Evolutionary conservation across 2,888 invertebrate genomes (phyloP).

Genomic region (Listrodromus nycthemerus): DNA sequence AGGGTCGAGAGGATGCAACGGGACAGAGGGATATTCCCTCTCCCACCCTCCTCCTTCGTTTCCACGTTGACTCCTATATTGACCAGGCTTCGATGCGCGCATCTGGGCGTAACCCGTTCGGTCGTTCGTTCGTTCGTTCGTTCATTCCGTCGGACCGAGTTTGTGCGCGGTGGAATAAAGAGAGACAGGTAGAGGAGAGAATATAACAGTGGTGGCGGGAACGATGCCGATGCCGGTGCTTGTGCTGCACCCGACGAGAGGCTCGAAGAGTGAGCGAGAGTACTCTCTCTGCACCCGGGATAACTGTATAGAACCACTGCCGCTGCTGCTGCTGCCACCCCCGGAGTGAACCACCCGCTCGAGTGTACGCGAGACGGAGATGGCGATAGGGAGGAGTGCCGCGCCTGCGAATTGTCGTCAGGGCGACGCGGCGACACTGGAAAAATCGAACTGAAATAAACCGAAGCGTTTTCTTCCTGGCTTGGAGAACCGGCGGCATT

Average conservation of each 20-base stretch:
- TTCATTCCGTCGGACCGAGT: conserved; percentile 66
- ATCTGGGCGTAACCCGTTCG: conserved; percentile 85
- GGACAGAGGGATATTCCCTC: conserved; percentile 56
- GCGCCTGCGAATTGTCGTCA: conserved; percentile 85
- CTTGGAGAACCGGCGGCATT: conserved; percentile 67
- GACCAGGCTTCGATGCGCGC: conserved; percentile 85
- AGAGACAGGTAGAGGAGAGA: conserved; percentile 65
- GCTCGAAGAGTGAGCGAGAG: conserved; percentile 62
- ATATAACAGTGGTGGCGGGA: conserved; percentile 55
- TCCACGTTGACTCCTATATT: conserved; percentile 74
- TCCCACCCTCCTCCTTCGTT: conserved; percentile 32
- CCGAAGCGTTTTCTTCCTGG: conserved; percentile 82
- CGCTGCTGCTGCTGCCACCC: conserved; percentile 27
- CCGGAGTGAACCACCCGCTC: conserved; percentile 57
- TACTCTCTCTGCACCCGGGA: conserved; percentile 56
- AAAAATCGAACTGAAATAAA: conserved; percentile 85
- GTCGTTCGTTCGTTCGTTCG: conserved; percentile 73
- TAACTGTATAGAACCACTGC: conserved; percentile 55
- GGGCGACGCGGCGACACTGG: conserved; percentile 82
- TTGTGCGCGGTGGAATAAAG: conserved; percentile 68
- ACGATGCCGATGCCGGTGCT: conserved; percentile 60
- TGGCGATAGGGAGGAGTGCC: conserved; percentile 73
- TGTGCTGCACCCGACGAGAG: conserved; percentile 58
- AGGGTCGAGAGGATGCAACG: conserved; percentile 66
- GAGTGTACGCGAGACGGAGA: conserved; percentile 52